Evolutionary conservation across 2,888 invertebrate species (phyloP), one percentile per base, ranked within the genome.

Genomic region (Pseudoips prasinana): DNA sequence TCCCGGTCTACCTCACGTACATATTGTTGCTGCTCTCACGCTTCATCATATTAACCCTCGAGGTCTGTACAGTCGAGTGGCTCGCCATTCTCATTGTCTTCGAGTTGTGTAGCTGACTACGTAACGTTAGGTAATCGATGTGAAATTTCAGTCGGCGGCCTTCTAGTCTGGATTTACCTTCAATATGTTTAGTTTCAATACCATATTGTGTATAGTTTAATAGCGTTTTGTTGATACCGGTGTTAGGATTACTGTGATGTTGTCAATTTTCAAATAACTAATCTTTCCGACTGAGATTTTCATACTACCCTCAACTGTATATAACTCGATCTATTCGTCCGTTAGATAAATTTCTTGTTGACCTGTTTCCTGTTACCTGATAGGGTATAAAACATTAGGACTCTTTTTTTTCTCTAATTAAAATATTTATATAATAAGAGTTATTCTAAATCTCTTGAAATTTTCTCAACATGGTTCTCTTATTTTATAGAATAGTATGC

Each of bases 51-150:
- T 71, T 73, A 46, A 62, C 73, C 49, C 60, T 84, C 36, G 73
- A 77, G 69, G 71, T 83, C 55, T 81, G 75, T 68, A 73, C 80
- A 46, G 64, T 82, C 23, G 82, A 82, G 72, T 83, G 81, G 79
- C 58, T 85, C 36, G 74, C 72, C 33, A 58, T 78, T 42, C 54
- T 83, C 35, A 71, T 84, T 36, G 63, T 85, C 36, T 76, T 78
- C 43, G 75, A 83, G 58, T 64, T 83, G 60, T 75, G 73, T 69
- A 83, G 84, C 69, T 86, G 79, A 83, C 68, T 67, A 48, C 44
- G 41, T 14, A 17, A 24, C 32, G 25, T 27, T 39, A 27, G 31
- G 20, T n/a, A 7, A 20, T n/a, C n/a, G 4, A n/a, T 20, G 20
- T 2, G 58, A 34, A 51, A 54, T 57, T 57, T 58, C 52, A 46